Evolutionary conservation across 2,113 vertebrate species (phyloP), one percentile per base, ranked within the genome.

Genomic region (Pholis gunnellus): DNA sequence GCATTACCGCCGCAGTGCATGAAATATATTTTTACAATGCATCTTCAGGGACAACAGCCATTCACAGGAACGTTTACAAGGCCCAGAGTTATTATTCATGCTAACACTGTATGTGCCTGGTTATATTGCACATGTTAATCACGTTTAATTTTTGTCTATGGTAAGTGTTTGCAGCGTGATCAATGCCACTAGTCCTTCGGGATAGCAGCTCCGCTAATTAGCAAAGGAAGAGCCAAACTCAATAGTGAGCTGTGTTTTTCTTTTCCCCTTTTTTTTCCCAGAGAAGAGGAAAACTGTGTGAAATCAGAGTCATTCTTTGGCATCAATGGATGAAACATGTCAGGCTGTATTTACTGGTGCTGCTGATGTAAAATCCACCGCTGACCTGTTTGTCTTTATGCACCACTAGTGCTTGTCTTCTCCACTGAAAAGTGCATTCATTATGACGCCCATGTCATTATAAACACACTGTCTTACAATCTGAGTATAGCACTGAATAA

Each of bases 111-210:
- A 31, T 29, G 73, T 15, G 78, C 31, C 70, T 75, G 84, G 48
- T 78, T 80, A 80, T 40, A 59, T 25, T 22, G 63, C 72, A 78
- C 75, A 68, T 52, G 52, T 83, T 80, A 85, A 70, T 81, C 86
- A 73, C 29, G 29, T 85, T 78, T 56, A n/a, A 65, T 72, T 82
- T 87, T 72, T 50, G 52, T 78, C 79, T 74, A 2, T 4, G 56
- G 22, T 25, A 67, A 87, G 75, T 83, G 86, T 81, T 88, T 72
- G 70, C 84, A 64, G 78, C 22, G 7, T 67, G 75, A 90, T 91
- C 85, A 89, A 87, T 84, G 82, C 75, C 67, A 75, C 66, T 14
- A 36, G 69, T 82, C 85, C 85, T 75, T 34, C 0, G 40, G 44
- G 85, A 82, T 3, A 29, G 75, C 57, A 42, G 68, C 61, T 25